A percentile compares a stretch with the other conserved stretches of the same genome.
Conservation (phyloP, 2,113 vertebrate genomes). For the Thalassarche chlororhynchos region DNA sequence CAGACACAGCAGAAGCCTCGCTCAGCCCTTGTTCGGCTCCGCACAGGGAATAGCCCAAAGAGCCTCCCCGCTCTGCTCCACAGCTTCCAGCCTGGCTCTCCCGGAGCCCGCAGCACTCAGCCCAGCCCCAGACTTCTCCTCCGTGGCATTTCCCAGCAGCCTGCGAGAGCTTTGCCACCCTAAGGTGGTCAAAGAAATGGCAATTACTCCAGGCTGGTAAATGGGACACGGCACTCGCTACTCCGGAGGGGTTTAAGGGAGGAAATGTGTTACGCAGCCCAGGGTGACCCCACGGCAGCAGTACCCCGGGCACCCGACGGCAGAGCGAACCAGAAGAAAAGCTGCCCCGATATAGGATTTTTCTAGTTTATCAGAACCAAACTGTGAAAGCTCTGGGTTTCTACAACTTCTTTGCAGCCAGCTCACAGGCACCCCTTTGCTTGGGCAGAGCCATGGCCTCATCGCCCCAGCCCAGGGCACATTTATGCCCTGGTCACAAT, state of each 20-base stretch:
- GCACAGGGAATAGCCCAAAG: neutral
- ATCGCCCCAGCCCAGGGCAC: neutral
- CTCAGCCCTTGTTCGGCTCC: neutral
- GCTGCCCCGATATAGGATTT: neutral
- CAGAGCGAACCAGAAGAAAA: neutral
- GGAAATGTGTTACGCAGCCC: neutral
- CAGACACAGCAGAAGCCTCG: neutral
- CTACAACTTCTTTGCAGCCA: neutral
- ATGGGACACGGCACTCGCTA: neutral
- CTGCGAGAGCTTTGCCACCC: neutral
- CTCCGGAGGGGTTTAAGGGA: neutral
- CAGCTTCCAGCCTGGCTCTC: neutral
- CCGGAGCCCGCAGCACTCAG: neutral
- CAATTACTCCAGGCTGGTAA: neutral
- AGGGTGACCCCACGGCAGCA: neutral
- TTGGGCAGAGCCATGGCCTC: neutral
- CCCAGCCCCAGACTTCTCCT: neutral
- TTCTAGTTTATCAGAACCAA: neutral
- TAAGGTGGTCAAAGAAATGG: neutral
- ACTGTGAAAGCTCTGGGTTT: neutral
- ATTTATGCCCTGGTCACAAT: neutral
- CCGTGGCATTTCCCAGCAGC: neutral
- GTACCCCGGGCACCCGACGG: rapidly evolving
- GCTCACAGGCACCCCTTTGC: neutral
- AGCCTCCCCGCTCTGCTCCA: neutral